Evolutionary conservation across 1,140 invertebrate species (phyloP).

Genomic region (Drosophila ficusphila): DNA sequence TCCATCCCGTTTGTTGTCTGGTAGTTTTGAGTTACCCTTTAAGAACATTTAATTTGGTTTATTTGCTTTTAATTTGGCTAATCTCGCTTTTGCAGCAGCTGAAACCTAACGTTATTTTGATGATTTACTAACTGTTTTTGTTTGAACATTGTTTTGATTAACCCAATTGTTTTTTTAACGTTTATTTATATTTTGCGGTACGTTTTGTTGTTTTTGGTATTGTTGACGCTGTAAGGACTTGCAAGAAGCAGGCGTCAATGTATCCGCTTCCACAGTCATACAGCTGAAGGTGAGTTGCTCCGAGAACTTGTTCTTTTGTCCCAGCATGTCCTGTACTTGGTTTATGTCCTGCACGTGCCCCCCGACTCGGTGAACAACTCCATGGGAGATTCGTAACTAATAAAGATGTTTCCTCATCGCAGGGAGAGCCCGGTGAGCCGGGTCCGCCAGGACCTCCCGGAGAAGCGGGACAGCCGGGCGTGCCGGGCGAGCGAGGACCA

Average conservation of each 20-base stretch:
- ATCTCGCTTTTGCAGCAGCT: constrained; percentile 66
- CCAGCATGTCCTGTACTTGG: constrained; percentile 39
- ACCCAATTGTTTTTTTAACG: constrained; percentile 46
- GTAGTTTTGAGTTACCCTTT: constrained; percentile 22
- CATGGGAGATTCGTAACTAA: constrained; percentile 44
- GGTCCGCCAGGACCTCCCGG: constrained; percentile 94
- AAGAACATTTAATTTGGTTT: constrained; percentile 29
- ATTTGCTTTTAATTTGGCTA: constrained; percentile 22
- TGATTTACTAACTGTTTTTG: constrained; percentile 30
- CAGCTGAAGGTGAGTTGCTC: constrained; percentile 93
- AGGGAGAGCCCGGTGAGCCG: constrained; percentile 96
- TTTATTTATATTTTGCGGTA: constrained; percentile 46
- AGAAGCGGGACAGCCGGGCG: constrained; percentile 91
- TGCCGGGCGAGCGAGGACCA: constrained; percentile 91
- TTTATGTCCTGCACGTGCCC: constrained; percentile 41
- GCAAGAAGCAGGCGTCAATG: constrained; percentile 94
- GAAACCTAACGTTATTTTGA: constrained; percentile 3
- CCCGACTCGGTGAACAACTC: constrained; percentile 11
- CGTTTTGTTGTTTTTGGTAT: constrained; percentile 41
- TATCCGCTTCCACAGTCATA: constrained; percentile 94
- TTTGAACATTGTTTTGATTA: constrained; percentile 17
- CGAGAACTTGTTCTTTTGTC: constrained; percentile 5
- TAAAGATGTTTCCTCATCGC: constrained; percentile 51
- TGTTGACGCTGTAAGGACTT: constrained; percentile 88
- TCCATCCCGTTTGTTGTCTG: constrained; percentile 24